Percentiles rank a stretch among this genome's conserved stretches.
phyloP scores from a whole-genome alignment of 2,113 vertebrate genomes.

The Turdus rufiventris region DNA sequence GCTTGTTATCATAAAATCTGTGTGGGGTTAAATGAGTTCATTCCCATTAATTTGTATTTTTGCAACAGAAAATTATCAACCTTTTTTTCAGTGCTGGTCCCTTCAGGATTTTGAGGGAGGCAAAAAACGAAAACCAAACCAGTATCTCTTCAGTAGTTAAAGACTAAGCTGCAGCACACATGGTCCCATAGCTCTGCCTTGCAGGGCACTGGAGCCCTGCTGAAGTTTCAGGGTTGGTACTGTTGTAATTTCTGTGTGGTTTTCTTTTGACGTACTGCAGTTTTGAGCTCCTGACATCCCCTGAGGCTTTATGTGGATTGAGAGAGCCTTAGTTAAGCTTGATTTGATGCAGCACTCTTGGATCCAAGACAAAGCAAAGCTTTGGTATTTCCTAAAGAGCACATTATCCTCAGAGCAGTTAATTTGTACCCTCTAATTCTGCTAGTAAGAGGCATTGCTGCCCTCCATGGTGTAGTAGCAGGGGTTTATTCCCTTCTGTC shows the following conservation, averaged over 20 bases:
- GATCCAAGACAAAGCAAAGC: constrained; percentile 27
- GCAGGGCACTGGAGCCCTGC: neutral
- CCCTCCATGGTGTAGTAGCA: neutral
- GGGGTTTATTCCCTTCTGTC: neutral
- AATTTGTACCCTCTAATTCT: neutral
- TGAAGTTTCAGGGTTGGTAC: neutral
- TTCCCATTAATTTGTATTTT: neutral
- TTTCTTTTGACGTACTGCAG: neutral
- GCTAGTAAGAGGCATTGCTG: neutral
- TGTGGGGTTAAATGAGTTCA: neutral
- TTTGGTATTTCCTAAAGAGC: constrained; percentile 22
- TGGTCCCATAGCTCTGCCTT: neutral
- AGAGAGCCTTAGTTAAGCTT: constrained; percentile 39
- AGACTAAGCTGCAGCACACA: neutral
- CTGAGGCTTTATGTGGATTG: neutral
- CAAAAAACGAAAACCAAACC: neutral
- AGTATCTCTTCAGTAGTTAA: neutral
- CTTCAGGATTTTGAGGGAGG: neutral
- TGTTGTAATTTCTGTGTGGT: neutral
- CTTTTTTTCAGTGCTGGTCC: neutral
- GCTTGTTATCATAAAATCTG: accelerated
- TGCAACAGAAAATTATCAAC: neutral
- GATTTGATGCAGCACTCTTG: constrained; percentile 11
- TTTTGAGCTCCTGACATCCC: neutral
- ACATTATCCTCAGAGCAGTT: neutral